A percentile compares a stretch with the other conserved stretches of the same genome.
Conservation (phyloP, 2,797 vertebrate genomes). For the Alca torda region DNA sequence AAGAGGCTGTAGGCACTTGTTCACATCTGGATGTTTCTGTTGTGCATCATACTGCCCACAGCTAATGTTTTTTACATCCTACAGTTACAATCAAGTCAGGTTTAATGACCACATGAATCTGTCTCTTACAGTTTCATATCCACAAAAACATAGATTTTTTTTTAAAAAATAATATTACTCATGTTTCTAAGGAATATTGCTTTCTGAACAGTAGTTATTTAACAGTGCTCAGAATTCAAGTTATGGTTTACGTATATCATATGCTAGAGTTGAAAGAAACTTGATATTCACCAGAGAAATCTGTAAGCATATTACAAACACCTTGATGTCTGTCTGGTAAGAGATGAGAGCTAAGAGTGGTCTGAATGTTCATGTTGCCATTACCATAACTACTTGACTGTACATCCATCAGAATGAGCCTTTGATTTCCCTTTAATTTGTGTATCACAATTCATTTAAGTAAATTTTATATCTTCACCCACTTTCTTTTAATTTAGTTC, state of each 20-base stretch:
- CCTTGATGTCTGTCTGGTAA: not conserved
- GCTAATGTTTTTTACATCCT: not conserved
- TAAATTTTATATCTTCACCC: not conserved
- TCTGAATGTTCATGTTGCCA: not conserved
- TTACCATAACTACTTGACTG: not conserved
- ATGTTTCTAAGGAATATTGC: not conserved
- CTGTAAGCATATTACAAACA: not conserved
- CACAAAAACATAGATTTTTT: not conserved
- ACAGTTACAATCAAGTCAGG: not conserved
- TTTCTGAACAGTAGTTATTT: not conserved
- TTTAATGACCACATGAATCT: not conserved
- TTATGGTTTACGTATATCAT: not conserved
- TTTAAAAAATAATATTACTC: not conserved
- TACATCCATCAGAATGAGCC: not conserved
- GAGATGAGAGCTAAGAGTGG: not conserved
- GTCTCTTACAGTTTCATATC: not conserved
- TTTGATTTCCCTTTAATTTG: not conserved
- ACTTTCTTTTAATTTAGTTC: not conserved
- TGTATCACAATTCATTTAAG: not conserved
- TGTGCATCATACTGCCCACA: not conserved
- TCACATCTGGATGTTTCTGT: not conserved
- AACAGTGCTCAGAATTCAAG: not conserved
- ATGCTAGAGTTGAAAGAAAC: not conserved
- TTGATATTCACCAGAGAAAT: not conserved
- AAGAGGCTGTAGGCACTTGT: not conserved